Evolutionary conservation across 1,140 invertebrate genomes (phyloP).

Genomic region (Mactra quadrangularis): DNA sequence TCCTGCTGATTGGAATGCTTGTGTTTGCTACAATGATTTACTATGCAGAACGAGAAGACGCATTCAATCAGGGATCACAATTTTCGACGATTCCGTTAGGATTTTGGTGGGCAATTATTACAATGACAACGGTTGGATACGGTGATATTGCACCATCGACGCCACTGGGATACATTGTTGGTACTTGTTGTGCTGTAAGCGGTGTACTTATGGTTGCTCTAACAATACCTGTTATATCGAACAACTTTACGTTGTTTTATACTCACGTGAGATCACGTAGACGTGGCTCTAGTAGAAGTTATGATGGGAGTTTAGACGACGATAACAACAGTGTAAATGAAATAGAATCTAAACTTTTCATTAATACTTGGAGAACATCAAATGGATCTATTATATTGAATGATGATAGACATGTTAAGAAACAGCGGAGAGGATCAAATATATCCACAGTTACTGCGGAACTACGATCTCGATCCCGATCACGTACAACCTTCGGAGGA

Average conservation of each 20-base stretch:
- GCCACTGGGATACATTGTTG: slow-evolving; percentile 85
- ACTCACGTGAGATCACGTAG: slow-evolving; percentile 74
- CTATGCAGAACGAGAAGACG: slow-evolving; percentile 93
- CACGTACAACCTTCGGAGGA: no score
- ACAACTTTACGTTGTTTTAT: slow-evolving; percentile 81
- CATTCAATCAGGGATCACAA: slow-evolving; percentile 68
- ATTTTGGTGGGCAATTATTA: slow-evolving; percentile 86
- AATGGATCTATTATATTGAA: slow-evolving; percentile 67
- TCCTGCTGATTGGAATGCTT: slow-evolving; percentile 98
- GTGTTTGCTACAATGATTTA: slow-evolving; percentile 99
- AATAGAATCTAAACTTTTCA: slow-evolving; percentile 46
- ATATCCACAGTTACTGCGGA: slow-evolving; percentile 63
- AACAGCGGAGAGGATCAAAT: slow-evolving; percentile 61
- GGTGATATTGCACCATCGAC: slow-evolving; percentile 81
- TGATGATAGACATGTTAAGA: slow-evolving; percentile 1
- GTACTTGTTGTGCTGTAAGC: slow-evolving; percentile 75
- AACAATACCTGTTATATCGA: slow-evolving; percentile 81
- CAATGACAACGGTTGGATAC: slow-evolving; percentile 86
- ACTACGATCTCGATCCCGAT: background rate
- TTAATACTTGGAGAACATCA: slow-evolving; percentile 68
- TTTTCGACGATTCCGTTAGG: slow-evolving; percentile 82
- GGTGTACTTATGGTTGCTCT: slow-evolving; percentile 79
- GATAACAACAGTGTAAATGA: slow-evolving; percentile 8
- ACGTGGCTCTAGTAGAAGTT: slow-evolving; percentile 17
- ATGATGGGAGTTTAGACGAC: slow-evolving; percentile 21